Percentiles rank a stretch among this genome's conserved stretches.
Evolutionary conservation across 2,797 vertebrate species (phyloP).

Genomic region (Siniperca scherzeri): DNA sequence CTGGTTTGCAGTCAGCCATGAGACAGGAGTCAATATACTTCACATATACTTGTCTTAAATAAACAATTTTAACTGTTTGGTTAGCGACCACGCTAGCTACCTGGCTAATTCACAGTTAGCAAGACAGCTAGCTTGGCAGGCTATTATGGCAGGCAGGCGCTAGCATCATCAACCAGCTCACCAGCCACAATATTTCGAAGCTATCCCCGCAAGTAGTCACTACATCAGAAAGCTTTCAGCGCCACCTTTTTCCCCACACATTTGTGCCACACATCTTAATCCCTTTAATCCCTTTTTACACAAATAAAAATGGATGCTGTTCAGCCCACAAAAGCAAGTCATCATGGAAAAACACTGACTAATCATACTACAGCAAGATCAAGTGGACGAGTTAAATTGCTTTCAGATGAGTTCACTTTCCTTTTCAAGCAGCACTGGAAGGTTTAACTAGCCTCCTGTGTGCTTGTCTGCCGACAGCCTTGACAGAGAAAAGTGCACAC

Average conservation of each 20-base stretch:
- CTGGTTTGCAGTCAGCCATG: too few species aligned
- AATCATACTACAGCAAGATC: neutral
- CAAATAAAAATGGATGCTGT: neutral
- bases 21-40: neutral
- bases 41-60: too few species aligned
- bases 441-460: neutral
- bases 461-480: neutral
- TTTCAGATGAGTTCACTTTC: neutral
- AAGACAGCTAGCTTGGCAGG: neutral
- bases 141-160: neutral
- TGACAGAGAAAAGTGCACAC: neutral
- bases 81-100: too few species aligned
- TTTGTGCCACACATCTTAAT: neutral
- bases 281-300: neutral
- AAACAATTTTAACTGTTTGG: too few species aligned
- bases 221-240: neutral
- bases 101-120: neutral
- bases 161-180: neutral
- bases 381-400: neutral
- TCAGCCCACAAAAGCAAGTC: neutral
- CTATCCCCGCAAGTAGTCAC: neutral
- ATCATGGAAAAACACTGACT: neutral
- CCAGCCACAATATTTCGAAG: neutral
- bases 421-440: neutral
- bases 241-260: neutral